phyloP scores from a whole-genome alignment of 2,113 vertebrate species.

The Tringa solitaria region DNA sequence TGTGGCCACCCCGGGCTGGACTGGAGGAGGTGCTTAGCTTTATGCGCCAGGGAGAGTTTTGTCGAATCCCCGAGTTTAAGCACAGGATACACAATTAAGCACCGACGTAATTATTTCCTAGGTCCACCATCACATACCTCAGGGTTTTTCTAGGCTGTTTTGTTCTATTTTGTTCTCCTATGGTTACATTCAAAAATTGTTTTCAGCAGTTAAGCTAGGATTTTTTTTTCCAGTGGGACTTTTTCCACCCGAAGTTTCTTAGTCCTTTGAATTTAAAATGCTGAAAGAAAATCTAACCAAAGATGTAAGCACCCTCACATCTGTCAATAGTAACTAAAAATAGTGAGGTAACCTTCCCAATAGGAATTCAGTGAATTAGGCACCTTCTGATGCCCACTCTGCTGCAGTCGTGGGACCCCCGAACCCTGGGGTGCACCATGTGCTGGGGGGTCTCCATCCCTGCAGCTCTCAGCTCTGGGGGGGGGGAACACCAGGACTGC shows the following conservation, averaged over 20 bases:
- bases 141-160: background rate
- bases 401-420: background rate
- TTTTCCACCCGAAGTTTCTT: background rate
- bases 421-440: rapidly evolving
- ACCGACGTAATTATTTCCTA: background rate
- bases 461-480: background rate
- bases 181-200: background rate
- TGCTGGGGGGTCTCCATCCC: background rate
- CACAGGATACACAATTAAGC: background rate
- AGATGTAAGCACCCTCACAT: background rate
- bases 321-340: background rate
- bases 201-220: background rate
- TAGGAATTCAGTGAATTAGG: background rate
- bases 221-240: background rate
- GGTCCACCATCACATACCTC: background rate
- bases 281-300: background rate
- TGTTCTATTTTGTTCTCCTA: background rate
- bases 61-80: background rate
- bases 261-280: background rate
- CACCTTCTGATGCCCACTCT: background rate
- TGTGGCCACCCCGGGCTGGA: background rate
- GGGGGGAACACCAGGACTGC: background rate
- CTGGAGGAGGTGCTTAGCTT: background rate
- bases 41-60: background rate
- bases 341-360: background rate